A percentile compares a stretch with the other conserved stretches of the same genome.
These are phyloP conservation scores for Cotesia congregata DNA, from an alignment of 2,888 invertebrate genomes.

Conservation along the genomic window DNA sequence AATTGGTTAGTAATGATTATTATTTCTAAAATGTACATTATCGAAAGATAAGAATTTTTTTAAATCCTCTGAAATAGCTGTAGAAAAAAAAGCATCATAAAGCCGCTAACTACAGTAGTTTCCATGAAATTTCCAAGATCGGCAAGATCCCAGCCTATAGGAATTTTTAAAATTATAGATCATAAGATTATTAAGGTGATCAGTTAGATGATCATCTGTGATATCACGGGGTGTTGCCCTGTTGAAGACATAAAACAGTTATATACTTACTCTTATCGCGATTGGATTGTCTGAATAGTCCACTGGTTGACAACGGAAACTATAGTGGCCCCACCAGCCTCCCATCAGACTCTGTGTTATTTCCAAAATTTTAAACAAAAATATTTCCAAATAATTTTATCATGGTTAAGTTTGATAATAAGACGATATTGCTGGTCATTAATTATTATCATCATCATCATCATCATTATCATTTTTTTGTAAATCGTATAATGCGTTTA, in stretches of 20 bases:
- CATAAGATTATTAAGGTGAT: conserved; percentile 33
- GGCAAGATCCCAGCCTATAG: conserved; percentile 32
- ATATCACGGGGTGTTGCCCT: conserved; percentile 37
- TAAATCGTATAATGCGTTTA: no score
- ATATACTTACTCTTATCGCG: conserved; percentile 85
- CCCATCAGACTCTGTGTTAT: conserved; percentile 84
- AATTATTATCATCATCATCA: no score
- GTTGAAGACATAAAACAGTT: conserved; percentile 35
- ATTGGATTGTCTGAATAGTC: conserved; percentile 86
- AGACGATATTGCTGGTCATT: not conserved
- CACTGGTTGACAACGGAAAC: conserved; percentile 90
- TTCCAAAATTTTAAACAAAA: conserved; percentile 54
- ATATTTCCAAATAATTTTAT: conserved; percentile 43
- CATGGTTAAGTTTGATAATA: conserved; percentile 30
- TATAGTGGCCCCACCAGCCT: conserved; percentile 93
- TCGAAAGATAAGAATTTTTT: conserved; percentile 4
- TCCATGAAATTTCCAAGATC: conserved; percentile 35
- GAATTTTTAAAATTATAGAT: conserved; percentile 7
- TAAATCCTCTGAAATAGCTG: not conserved
- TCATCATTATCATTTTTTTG: no score
- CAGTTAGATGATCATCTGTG: conserved; percentile 46
- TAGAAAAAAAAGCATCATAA: conserved; percentile 30
- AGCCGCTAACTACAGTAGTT: conserved; percentile 32
- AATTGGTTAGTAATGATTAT: conserved; percentile 21
- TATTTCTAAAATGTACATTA: conserved; percentile 25